phyloP scores from a whole-genome alignment of 2,888 invertebrate species.

The Aleiodes leptofemur region DNA sequence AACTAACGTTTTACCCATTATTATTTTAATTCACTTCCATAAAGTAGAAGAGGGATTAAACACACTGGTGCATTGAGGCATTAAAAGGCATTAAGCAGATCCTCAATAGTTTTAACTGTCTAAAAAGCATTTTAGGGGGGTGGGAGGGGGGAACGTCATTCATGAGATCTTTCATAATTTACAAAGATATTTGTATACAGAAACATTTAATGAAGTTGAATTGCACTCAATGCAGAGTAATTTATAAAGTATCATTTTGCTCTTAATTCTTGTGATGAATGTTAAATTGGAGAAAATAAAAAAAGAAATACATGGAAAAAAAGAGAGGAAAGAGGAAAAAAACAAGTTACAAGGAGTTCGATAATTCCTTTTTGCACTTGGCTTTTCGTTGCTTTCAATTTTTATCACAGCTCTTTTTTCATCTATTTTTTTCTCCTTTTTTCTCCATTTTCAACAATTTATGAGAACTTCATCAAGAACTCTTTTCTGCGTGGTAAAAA shows the following conservation, averaged over 20 bases:
- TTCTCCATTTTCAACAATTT: constrained; percentile 12
- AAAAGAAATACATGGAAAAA: not conserved
- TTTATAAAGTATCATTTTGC: too few relatives aligned
- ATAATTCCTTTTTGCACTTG: constrained; percentile 10
- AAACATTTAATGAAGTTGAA: too few relatives aligned
- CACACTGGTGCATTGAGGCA: constrained; percentile 11
- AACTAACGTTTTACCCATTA: not conserved
- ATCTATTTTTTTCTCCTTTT: not conserved
- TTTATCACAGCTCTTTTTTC: not conserved
- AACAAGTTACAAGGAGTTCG: not conserved
- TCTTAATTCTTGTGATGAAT: not conserved
- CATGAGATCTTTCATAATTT: too few relatives aligned
- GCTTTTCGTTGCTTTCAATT: not conserved
- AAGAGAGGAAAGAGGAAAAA: not conserved
- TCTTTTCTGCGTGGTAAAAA: constrained; percentile 20
- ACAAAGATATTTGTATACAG: too few relatives aligned
- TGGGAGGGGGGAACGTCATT: too few relatives aligned
- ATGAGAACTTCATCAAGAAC: constrained; percentile 30
- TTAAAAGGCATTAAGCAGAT: not conserved
- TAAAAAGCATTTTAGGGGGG: too few relatives aligned
- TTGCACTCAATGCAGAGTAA: too few relatives aligned
- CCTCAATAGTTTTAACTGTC: too few relatives aligned
- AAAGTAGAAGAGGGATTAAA: constrained; percentile 11
- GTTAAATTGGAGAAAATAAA: not conserved
- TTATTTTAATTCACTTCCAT: constrained; percentile 16